Conservation (phyloP, 92 coral and sea anemone species). For the Bergia sp. region DNA sequence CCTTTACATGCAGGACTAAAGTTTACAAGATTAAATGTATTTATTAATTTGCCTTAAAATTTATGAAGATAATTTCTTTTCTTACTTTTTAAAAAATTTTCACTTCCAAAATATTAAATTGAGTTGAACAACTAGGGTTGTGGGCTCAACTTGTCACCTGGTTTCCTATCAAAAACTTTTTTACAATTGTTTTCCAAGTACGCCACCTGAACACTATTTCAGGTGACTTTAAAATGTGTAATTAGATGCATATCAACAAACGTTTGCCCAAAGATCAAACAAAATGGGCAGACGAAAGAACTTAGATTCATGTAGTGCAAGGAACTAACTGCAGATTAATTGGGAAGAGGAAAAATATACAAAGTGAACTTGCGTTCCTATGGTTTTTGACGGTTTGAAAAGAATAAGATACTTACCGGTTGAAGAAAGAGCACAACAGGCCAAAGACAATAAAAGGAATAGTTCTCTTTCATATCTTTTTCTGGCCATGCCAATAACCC, state of each 20-base stretch:
- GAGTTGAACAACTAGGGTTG: not conserved
- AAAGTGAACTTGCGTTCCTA: not conserved
- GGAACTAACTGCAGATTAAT: not conserved
- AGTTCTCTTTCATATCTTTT: not conserved
- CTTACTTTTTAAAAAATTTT: too few relatives aligned
- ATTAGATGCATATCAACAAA: not conserved
- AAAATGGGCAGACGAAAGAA: too few relatives aligned
- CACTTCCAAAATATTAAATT: too few relatives aligned
- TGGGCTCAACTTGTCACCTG: too few relatives aligned
- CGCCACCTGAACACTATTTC: not conserved
- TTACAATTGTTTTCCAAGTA: not conserved
- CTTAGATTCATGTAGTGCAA: too few relatives aligned
- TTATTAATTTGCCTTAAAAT: too few relatives aligned
- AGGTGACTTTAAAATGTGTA: not conserved
- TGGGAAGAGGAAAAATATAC: not conserved
- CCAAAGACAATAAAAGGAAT: not conserved
- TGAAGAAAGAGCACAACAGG: not conserved
- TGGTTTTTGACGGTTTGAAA: not conserved
- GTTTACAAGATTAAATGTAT: too few relatives aligned
- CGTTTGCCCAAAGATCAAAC: not conserved
- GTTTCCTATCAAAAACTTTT: not conserved
- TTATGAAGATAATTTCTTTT: too few relatives aligned
- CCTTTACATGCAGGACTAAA: too few relatives aligned
- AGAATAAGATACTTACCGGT: constrained; percentile 20
- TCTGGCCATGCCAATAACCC: not conserved